Evolutionary conservation across 2,113 vertebrate species (phyloP).

Genomic region (Gymnogyps californianus): DNA sequence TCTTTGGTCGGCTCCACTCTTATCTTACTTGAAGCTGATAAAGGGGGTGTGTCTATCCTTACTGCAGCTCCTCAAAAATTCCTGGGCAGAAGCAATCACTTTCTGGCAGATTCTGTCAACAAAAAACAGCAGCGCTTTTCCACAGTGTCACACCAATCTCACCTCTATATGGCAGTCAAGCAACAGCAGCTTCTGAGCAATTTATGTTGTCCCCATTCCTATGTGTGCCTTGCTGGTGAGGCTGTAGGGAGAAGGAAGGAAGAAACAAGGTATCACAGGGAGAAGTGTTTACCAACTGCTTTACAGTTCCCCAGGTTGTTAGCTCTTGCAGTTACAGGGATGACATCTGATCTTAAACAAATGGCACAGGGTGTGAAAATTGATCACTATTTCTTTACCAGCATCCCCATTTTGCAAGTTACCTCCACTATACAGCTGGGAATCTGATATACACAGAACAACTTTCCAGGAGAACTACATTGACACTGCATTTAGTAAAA

Average conservation of each 20-base stretch:
- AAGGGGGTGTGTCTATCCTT: neutral
- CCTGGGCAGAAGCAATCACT: neutral
- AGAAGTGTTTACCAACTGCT: conserved; percentile 27
- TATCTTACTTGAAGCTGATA: conserved; percentile 55
- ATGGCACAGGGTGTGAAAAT: conserved; percentile 12
- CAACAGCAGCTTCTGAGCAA: neutral
- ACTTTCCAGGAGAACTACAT: neutral
- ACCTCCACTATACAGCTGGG: neutral
- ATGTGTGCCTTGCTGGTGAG: neutral
- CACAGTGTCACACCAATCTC: neutral
- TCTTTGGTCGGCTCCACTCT: conserved; percentile 22
- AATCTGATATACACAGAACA: neutral
- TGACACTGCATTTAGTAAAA: neutral
- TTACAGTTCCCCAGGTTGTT: neutral
- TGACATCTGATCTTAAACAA: conserved; percentile 42
- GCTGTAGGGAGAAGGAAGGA: neutral
- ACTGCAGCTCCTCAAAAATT: neutral
- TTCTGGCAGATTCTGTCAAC: conserved; percentile 22
- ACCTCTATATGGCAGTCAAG: neutral
- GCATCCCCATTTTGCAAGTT: neutral
- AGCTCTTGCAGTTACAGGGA: neutral
- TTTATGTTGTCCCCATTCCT: neutral
- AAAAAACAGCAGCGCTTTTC: neutral
- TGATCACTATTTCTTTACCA: conserved; percentile 10
- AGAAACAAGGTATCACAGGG: neutral